Percentiles rank a stretch among this genome's conserved stretches.
Conservation (phyloP, 1,140 invertebrate genomes). For the Epicauta chinensis region DNA sequence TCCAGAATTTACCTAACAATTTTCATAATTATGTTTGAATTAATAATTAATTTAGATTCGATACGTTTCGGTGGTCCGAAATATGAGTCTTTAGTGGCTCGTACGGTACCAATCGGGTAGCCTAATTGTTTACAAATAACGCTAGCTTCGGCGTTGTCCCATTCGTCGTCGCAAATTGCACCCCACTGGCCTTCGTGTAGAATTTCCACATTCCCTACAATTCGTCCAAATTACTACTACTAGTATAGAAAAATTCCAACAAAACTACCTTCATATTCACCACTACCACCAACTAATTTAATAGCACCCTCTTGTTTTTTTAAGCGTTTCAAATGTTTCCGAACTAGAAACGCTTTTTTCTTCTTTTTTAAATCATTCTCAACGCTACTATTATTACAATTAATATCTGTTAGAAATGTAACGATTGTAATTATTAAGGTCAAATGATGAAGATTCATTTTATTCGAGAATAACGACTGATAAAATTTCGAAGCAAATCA, state of each 20-base stretch:
- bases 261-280: conserved; percentile 60
- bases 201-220: conserved; percentile 81
- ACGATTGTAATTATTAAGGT: too few relatives aligned
- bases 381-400: background rate
- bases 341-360: conserved; percentile 44
- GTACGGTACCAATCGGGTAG: conserved; percentile 48
- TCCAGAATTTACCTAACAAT: conserved; percentile 67
- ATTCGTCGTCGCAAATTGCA: conserved; percentile 87
- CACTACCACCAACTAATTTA: conserved; percentile 58
- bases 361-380: conserved; percentile 21
- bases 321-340: conserved; percentile 53
- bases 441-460: too few relatives aligned
- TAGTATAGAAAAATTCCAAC: background rate
- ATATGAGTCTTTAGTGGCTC: conserved; percentile 59
- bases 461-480: too few relatives aligned
- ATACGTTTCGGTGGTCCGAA: conserved; percentile 72
- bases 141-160: conserved; percentile 72
- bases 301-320: conserved; percentile 66
- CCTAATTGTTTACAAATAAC: conserved; percentile 80
- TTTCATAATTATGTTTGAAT: background rate
- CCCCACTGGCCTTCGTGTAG: conserved; percentile 81
- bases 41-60: background rate
- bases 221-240: background rate
- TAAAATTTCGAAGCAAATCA: too few relatives aligned
- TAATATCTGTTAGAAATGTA: too few relatives aligned